Base-by-base conservation (phyloP, 2,888 invertebrate genomes). In the Tetragonisca angustula region DNA sequence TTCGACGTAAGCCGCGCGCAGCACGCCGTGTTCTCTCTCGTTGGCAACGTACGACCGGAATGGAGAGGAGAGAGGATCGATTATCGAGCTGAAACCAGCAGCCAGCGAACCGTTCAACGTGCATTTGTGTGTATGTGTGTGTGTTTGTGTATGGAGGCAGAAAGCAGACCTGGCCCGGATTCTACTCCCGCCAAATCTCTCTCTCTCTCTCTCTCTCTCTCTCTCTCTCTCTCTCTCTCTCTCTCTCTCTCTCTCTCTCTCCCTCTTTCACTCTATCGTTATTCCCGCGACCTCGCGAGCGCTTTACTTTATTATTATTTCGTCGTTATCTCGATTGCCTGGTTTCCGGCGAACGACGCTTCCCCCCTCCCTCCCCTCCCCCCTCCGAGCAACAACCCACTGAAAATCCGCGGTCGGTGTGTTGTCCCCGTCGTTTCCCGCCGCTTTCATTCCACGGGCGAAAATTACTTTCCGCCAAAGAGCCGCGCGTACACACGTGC, bases 21-120 rank as follows among this genome's bases (percentile, higher is more conserved):
- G 81, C 87, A 83, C 78, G 75, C 76, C 15, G 17, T 79, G 85
- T 74, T 74, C 43, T 13, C 6, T 27, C 32, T 32, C 32, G 21
- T 50, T 81, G 81, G 67, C 64, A 65, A 69, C 70, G 74, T 75
- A 72, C 79, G 80, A 85, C 67, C 78, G 19, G 19, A 52, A 24
- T 19, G 24, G 5, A 17, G 79, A 50, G 15, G 59, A 59, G 59
- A 59, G 79, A 52, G 70, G 79, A 87, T 88, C 88, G 88, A 88
- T 88, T 89, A 88, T 88, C 68, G 89, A 52, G 49, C n/a, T 59
- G 80, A 76, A 73, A 78, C 56, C 54, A 43, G 36, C 64, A 36
- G 64, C 19, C 15, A 56, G 56, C 27, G 32, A 24, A 24, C 62
- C 27, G 11, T 4, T 17, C 27, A 17, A 62, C 56, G 21, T 32